Conservation (phyloP, 2,113 vertebrate genomes). For the Cromileptes altivelis region DNA sequence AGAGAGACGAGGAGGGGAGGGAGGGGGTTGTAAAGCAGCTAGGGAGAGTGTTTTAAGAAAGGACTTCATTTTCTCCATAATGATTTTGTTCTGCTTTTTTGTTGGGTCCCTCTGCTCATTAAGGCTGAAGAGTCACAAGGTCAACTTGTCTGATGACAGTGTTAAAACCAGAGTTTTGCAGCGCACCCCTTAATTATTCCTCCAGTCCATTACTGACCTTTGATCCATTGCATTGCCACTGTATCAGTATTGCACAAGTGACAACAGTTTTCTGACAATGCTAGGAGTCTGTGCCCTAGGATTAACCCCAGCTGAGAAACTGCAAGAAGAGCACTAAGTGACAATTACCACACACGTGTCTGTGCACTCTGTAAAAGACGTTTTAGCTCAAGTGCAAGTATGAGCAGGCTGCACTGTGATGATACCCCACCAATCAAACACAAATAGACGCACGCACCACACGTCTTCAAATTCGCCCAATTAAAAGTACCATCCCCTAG, state of each 20-base stretch:
- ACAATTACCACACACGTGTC: conserved; percentile 20
- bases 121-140: conserved; percentile 58
- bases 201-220: conserved; percentile 64
- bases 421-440: conserved; percentile 15
- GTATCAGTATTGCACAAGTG: conserved; percentile 51
- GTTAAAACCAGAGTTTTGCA: conserved; percentile 53
- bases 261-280: conserved; percentile 49
- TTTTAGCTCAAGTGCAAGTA: conserved; percentile 27
- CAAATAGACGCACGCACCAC: conserved; percentile 7
- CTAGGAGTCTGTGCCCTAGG: neutral
- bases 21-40: conserved; percentile 13
- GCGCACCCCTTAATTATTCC: conserved; percentile 68
- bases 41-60: conserved; percentile 38
- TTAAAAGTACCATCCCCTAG: conserved; percentile 47
- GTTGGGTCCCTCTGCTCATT: conserved; percentile 53
- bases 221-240: conserved; percentile 51
- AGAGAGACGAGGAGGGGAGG: conserved; percentile 9
- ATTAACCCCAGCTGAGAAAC: conserved; percentile 59
- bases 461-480: conserved; percentile 32
- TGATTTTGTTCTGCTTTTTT: conserved; percentile 35
- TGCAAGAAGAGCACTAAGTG: conserved; percentile 44
- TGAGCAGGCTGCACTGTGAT: neutral
- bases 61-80: conserved; percentile 52
- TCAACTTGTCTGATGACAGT: conserved; percentile 61
- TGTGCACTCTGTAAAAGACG: conserved; percentile 2